These are phyloP conservation scores for Mobula birostris DNA, from an alignment of 2,113 vertebrate genomes.

Conservation along the genomic window DNA sequence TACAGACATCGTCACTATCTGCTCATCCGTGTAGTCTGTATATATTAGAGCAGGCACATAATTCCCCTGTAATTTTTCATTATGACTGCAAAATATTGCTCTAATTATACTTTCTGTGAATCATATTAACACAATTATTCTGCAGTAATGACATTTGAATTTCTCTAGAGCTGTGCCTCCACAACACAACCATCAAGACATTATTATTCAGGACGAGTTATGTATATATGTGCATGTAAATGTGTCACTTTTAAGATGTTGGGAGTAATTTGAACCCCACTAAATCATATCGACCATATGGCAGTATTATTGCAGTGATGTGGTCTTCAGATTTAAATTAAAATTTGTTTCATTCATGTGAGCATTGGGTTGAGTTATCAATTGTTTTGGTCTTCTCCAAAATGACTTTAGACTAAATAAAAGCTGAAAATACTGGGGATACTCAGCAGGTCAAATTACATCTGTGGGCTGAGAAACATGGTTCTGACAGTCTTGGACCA, in stretches of 20 bases:
- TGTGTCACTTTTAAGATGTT: not conserved
- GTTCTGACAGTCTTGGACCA: too few relatives aligned
- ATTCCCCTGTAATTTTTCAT: slow-evolving; percentile 32
- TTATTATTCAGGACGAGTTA: slow-evolving; percentile 8
- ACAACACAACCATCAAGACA: not conserved
- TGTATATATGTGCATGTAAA: not conserved
- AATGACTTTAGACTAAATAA: too few relatives aligned
- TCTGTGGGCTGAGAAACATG: too few relatives aligned
- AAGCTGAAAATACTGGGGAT: too few relatives aligned
- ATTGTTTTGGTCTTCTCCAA: not conserved
- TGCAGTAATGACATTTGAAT: slow-evolving; percentile 14
- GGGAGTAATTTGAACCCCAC: not conserved
- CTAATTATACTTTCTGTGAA: slow-evolving; percentile 31
- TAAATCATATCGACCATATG: not conserved
- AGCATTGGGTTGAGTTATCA: not conserved
- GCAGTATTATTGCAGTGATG: not conserved
- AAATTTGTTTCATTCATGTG: not conserved
- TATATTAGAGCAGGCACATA: slow-evolving; percentile 22
- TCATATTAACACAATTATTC: slow-evolving; percentile 34
- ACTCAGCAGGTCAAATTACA: too few relatives aligned
- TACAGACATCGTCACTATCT: slow-evolving; percentile 19
- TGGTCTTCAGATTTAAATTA: not conserved
- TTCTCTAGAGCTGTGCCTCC: slow-evolving; percentile 12
- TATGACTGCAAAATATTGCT: slow-evolving; percentile 34
- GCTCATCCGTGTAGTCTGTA: not conserved